These are phyloP conservation scores for Australoheros facetus DNA, from an alignment of 2,797 vertebrate species.

Conservation along the genomic window DNA sequence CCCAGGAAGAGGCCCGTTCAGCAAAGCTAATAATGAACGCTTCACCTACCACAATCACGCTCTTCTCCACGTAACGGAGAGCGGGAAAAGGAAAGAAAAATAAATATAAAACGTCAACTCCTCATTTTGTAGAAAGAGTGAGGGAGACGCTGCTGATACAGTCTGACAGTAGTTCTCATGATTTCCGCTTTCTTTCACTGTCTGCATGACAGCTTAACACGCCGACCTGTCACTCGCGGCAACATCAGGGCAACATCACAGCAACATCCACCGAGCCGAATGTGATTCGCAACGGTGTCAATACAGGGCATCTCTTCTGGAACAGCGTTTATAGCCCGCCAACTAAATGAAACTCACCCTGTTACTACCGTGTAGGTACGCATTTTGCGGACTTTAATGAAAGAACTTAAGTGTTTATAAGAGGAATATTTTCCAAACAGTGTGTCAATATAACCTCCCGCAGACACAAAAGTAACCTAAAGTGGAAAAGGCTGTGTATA, in stretches of 20 bases:
- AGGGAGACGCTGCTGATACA: constrained; percentile 13
- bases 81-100: neutral
- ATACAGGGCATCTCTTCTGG: neutral
- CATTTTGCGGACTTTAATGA: neutral
- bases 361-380: neutral
- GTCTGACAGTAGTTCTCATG: constrained; percentile 31
- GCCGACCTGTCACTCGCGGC: constrained; percentile 9
- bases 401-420: neutral
- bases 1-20: neutral
- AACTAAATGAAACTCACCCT: neutral
- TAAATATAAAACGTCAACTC: constrained; percentile 36
- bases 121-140: constrained; percentile 18
- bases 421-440: neutral
- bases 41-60: constrained; percentile 67
- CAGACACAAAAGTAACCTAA: neutral
- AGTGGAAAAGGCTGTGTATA: neutral
- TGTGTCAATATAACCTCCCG: neutral
- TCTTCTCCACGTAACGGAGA: constrained; percentile 25
- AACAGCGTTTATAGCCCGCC: neutral
- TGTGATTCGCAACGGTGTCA: constrained; percentile 6
- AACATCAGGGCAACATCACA: constrained; percentile 37
- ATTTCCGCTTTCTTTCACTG: constrained; percentile 70
- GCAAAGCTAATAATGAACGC: constrained; percentile 1
- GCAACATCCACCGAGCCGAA: constrained; percentile 19
- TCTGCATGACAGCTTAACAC: constrained; percentile 50